Evolutionary conservation across 2,888 invertebrate genomes (phyloP), one percentile per base, ranked within the genome.

Genomic region (Parasteatoda lunata): DNA sequence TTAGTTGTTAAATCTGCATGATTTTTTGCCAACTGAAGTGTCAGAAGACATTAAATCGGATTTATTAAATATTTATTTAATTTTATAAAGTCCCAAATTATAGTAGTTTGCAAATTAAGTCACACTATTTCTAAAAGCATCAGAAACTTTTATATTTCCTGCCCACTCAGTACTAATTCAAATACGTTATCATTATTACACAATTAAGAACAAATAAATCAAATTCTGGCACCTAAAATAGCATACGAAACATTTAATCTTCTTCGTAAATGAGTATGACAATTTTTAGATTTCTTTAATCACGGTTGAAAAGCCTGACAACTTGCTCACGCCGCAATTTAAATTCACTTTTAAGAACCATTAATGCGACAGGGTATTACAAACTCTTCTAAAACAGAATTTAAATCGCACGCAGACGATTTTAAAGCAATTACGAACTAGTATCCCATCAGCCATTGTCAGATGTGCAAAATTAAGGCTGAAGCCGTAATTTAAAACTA

Each of bases 391-490:
- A 30, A 30, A 30, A 30, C 30, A 30, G 2, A 30, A 30, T 30
- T 0, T 30, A 59, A 30, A 77, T 52, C 7, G 15, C 70, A 70
- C 69, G 59, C 54, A 48, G 52, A 66, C 73, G 30, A 73, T 80
- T 80, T 80, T 80, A 80, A 73, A 80, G 73, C 73, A 80, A 80
- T 80, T 80, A 80, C 66, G 64, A 54, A 48, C 59, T 59, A 54
- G 15, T 68, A 45, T 54, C 68, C 52, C 8, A 6, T 11, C 52
- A 30, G 15, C 9, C 11, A n/a, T 4, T 15, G 76, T 49, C 73
- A 72, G 66, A 51, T 80, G 73, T 73, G 47, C 59, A 11, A 78
- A 59, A 78, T 80, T 66, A 80, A 73, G 66, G 52, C 66, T 15
- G 59, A 59, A 59, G n/a, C 15, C 52, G 47, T 80, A 80, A 80